Evolutionary conservation across 2,888 invertebrate species (phyloP).

Genomic region (Cryptophagus acutangulus): DNA sequence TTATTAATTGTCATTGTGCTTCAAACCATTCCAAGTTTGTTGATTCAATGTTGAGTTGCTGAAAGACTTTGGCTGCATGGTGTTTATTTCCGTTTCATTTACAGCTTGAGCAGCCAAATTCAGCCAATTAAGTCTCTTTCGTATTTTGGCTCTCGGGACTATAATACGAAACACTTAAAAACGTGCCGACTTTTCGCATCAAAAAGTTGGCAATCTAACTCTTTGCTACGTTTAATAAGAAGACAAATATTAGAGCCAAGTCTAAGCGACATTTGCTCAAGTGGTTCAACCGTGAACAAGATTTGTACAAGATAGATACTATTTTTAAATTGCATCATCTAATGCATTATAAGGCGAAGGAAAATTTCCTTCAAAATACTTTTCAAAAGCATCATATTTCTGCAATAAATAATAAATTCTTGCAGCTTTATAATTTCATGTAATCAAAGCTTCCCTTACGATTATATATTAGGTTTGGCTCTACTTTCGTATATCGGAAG

Average conservation of each 20-base stretch:
- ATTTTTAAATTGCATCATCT: conserved; percentile 27
- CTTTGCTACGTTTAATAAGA: conserved; percentile 14
- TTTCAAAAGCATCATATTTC: too few relatives aligned
- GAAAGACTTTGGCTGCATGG: too few relatives aligned
- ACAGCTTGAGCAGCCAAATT: conserved; percentile 10
- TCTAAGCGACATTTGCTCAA: conserved; percentile 20
- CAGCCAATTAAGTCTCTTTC: conserved; percentile 15
- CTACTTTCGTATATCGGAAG: too few relatives aligned
- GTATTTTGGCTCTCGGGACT: conserved; percentile 7
- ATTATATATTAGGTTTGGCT: too few relatives aligned
- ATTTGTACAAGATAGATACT: conserved; percentile 19
- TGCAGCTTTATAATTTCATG: too few relatives aligned
- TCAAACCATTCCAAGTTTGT: too few relatives aligned
- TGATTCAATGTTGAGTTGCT: too few relatives aligned
- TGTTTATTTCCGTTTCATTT: conserved; percentile 16
- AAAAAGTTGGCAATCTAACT: conserved; percentile 11
- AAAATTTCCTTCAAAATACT: too few relatives aligned
- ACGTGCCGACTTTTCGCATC: conserved; percentile 12
- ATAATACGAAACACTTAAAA: conserved; percentile 14
- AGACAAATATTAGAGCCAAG: conserved; percentile 15
- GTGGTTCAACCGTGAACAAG: conserved; percentile 16
- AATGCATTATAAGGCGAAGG: too few relatives aligned
- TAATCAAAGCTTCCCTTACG: too few relatives aligned
- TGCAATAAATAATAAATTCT: too few relatives aligned
- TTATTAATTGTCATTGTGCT: too few relatives aligned